Base-by-base conservation (phyloP, 2,113 vertebrate genomes). In the Mesitornis unicolor region DNA sequence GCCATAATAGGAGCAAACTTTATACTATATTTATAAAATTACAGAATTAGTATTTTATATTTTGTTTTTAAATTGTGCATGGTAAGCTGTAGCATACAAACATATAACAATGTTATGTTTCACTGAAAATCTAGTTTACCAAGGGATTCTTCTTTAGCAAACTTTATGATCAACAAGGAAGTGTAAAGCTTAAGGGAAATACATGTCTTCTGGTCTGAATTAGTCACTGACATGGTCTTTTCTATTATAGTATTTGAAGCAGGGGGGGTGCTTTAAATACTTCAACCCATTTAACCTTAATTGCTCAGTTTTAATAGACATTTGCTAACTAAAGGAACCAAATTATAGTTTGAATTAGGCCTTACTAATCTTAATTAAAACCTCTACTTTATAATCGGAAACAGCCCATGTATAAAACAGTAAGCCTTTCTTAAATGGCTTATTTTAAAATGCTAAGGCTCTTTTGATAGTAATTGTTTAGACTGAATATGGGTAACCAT, bases 351-450 rank as follows among this genome's bases (percentile, higher is more conserved):
- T 95, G 98, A 98, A 98, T 98, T 97, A 97, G 96, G 91, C 84
- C 47, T 96, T 97, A 94, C 97, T 97, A 97, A 98, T 98, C 97
- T 98, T 98, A 98, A 98, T 98, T 97, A 98, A 98, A 98, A 98
- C 89, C 95, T 97, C 94, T 97, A 24, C 42, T 97, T 98, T 96
- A 89, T 98, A 98, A 98, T 98, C 73, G 26, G 96, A 97, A 98
- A 93, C 98, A 98, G 96, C 84, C 88, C 97, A 90, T 93, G 82
- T 81, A 96, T 74, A 31, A 96, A 96, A 75, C 93, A 93, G 95
- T 78, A 76, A 95, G 81, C 88, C 56, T 43, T 96, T 97, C 93
- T 97, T 95, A 85, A 94, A 96, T 90, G 95, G 64, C 80, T 96
- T 97, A 76, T 98, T 98, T 98, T 65, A 90, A 97, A 96, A 96